Conservation (phyloP, 2,888 invertebrate genomes). For the Cheilosia pagana region DNA sequence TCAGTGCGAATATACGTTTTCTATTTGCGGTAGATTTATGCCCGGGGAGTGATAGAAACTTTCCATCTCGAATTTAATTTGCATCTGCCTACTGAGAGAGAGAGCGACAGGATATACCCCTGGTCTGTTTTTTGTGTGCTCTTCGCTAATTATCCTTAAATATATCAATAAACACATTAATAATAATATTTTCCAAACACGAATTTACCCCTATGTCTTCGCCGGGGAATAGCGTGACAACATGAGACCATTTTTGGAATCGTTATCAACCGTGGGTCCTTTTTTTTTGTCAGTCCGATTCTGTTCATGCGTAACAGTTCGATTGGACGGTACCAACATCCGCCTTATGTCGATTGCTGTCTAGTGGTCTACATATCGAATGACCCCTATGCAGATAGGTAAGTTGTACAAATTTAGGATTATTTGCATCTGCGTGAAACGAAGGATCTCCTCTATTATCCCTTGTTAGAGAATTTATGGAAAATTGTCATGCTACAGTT, state of each 20-base stretch:
- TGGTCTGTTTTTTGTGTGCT: not conserved
- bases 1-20: constrained; percentile 44
- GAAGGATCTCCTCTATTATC: constrained; percentile 38
- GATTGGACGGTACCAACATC: constrained; percentile 44
- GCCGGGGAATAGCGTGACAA: constrained; percentile 47
- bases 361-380: constrained; percentile 49
- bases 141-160: constrained; percentile 54
- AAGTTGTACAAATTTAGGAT: constrained; percentile 8
- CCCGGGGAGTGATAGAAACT: constrained; percentile 56
- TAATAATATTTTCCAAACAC: constrained; percentile 33
- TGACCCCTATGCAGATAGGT: constrained; percentile 58
- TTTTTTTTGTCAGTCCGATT: constrained; percentile 11
- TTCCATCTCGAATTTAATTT: constrained; percentile 43
- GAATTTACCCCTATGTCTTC: constrained; percentile 25
- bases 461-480: constrained; percentile 58
- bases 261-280: constrained; percentile 29
- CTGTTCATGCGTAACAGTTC: constrained; percentile 60
- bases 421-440: constrained; percentile 52
- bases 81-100: constrained; percentile 45
- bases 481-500: constrained; percentile 42
- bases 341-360: constrained; percentile 20
- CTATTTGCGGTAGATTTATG: constrained; percentile 62
- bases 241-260: constrained; percentile 24
- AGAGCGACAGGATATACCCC: not conserved
- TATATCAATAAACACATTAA: constrained; percentile 49